Percentiles rank a stretch among this genome's conserved stretches.
Conservation (phyloP, 2,797 vertebrate species). For the Ptychobarbus kaznakovi region DNA sequence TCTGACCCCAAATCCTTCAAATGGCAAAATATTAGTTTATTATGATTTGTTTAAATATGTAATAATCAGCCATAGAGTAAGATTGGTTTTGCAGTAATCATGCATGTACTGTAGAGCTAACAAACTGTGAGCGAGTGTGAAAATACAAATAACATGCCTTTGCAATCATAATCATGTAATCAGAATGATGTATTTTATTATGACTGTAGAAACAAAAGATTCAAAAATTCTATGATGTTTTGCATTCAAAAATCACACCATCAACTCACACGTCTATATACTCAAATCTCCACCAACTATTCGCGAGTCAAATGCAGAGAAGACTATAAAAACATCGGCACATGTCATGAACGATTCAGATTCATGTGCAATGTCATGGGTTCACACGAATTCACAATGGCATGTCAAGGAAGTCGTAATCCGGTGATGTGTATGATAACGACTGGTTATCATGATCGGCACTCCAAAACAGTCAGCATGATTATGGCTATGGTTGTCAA, state of each 20-base stretch:
- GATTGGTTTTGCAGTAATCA: not conserved
- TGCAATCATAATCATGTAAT: not conserved
- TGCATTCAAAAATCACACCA: too few species aligned
- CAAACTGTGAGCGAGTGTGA: not conserved
- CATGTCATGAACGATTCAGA: too few species aligned
- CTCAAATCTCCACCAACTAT: conserved; percentile 65
- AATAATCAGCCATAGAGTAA: not conserved
- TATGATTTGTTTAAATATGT: not conserved
- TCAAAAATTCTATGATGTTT: not conserved
- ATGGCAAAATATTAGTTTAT: not conserved
- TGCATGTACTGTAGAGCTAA: not conserved
- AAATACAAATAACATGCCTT: not conserved
- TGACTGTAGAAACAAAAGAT: conserved; percentile 3
- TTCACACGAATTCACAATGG: too few species aligned
- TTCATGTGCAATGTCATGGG: too few species aligned
- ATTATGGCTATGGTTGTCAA: too few species aligned
- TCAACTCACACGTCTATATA: conserved; percentile 39
- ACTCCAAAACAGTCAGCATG: too few species aligned
- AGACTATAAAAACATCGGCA: too few species aligned
- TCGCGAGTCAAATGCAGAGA: too few species aligned
- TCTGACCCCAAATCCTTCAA: not conserved
- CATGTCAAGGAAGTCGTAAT: too few species aligned
- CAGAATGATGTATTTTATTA: too few species aligned
- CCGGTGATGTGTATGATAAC: too few species aligned
- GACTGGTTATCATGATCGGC: too few species aligned